Conservation (phyloP, 2,113 vertebrate genomes). For the Origma solitaria region DNA sequence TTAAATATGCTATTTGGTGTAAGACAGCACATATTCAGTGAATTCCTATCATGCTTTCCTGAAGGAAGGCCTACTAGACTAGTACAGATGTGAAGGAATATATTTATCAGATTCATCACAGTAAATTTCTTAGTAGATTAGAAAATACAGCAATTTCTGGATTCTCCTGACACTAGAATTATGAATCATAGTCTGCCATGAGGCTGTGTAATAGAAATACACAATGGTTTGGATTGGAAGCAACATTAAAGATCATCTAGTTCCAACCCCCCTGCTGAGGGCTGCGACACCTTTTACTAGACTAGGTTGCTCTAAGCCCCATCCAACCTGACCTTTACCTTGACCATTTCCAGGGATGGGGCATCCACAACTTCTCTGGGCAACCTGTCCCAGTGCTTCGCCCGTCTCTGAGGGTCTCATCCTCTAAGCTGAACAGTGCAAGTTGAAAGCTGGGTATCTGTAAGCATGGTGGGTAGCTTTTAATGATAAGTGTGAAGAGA, state of each 20-base stretch:
- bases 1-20: not conserved
- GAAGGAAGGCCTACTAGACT: not conserved
- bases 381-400: not conserved
- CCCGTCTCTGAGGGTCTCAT: not conserved
- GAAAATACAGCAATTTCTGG: not conserved
- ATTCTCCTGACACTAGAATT: not conserved
- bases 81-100: not conserved
- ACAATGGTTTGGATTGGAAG: not conserved
- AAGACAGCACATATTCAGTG: not conserved
- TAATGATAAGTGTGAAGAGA: not conserved
- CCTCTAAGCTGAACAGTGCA: not conserved
- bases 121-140: not conserved
- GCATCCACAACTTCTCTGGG: not conserved
- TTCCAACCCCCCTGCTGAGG: not conserved
- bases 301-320: not conserved
- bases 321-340: not conserved
- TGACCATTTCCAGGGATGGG: not conserved
- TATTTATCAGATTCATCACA: not conserved
- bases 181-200: rapidly evolving
- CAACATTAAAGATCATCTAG: not conserved
- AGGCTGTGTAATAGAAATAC: not conserved
- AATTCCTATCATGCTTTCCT: not conserved
- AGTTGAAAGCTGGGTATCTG: not conserved
- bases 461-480: not conserved
- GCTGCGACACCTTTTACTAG: no score